Evolutionary conservation across 1,140 invertebrate genomes (phyloP).

Genomic region (Zaprionus davidi): DNA sequence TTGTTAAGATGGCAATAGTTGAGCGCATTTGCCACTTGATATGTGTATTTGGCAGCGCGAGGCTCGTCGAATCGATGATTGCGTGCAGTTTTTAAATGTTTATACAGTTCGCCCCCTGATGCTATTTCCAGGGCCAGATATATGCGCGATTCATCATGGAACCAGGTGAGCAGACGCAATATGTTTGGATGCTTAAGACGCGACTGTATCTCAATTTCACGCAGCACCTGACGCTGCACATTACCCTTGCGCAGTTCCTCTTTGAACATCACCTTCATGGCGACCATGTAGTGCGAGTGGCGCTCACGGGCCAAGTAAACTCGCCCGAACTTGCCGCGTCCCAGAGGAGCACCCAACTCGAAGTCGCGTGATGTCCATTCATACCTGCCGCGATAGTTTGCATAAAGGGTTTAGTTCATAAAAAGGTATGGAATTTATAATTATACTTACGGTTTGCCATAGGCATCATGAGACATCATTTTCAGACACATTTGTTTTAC

Average conservation of each 20-base stretch:
- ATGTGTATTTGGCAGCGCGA: constrained; percentile 91
- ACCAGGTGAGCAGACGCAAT: constrained; percentile 94
- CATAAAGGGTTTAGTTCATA: background rate
- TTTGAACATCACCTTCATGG: constrained; percentile 96
- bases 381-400: constrained; percentile 85
- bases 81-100: constrained; percentile 89
- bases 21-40: constrained; percentile 95
- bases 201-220: constrained; percentile 98
- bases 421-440: background rate
- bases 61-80: constrained; percentile 89
- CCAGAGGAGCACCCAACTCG: constrained; percentile 92
- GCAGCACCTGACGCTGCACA: constrained; percentile 92
- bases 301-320: constrained; percentile 96
- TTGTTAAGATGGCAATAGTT: constrained; percentile 95
- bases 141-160: constrained; percentile 94
- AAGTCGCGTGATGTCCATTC: constrained; percentile 92
- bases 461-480: constrained; percentile 85
- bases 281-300: constrained; percentile 92
- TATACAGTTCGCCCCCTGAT: constrained; percentile 94
- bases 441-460: constrained; percentile 81
- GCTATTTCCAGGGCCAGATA: constrained; percentile 97
- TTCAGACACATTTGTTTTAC: constrained; percentile 79
- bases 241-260: constrained; percentile 90
- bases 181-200: constrained; percentile 97
- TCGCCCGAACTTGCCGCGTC: constrained; percentile 95